A percentile compares a stretch with the other conserved stretches of the same genome.
These are phyloP conservation scores for Aptenodytes forsteri DNA, from an alignment of 2,113 vertebrate species.

Conservation along the genomic window DNA sequence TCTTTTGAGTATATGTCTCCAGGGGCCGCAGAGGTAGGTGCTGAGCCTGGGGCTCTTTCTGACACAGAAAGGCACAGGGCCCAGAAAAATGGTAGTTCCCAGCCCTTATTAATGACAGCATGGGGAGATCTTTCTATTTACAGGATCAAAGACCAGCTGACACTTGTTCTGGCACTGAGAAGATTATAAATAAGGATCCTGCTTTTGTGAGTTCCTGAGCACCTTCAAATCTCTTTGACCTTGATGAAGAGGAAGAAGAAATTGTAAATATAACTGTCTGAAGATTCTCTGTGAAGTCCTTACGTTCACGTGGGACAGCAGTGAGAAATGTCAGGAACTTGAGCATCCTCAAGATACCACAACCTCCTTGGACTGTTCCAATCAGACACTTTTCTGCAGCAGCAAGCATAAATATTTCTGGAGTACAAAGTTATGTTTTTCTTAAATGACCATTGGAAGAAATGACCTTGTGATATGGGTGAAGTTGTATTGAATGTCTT, in stretches of 20 bases:
- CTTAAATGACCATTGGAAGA: not conserved
- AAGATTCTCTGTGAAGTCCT: not conserved
- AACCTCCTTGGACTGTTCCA: not conserved
- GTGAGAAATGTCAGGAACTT: not conserved
- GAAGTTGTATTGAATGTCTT: not conserved
- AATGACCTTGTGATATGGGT: not conserved
- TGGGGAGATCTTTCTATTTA: constrained; percentile 3
- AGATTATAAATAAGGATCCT: not conserved
- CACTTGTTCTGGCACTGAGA: constrained; percentile 11
- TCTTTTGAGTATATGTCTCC: not conserved
- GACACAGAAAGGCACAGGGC: constrained; percentile 19
- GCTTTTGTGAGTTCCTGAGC: constrained; percentile 23
- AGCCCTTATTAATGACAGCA: not conserved
- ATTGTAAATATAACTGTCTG: not conserved
- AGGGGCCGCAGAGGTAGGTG: not conserved
- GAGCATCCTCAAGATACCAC: not conserved
- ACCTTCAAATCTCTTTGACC: constrained; percentile 31
- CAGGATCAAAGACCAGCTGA: constrained; percentile 11
- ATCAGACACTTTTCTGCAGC: not conserved
- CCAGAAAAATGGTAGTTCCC: constrained; percentile 38
- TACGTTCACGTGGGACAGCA: not conserved
- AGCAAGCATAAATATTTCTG: not conserved
- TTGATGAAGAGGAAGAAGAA: not conserved
- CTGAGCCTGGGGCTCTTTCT: not conserved
- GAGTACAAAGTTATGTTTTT: not conserved